Percentiles rank a stretch among this genome's conserved stretches.
These are phyloP conservation scores for Macrotus californicus DNA, from an alignment of 2,113 vertebrate genomes.

Conservation along the genomic window DNA sequence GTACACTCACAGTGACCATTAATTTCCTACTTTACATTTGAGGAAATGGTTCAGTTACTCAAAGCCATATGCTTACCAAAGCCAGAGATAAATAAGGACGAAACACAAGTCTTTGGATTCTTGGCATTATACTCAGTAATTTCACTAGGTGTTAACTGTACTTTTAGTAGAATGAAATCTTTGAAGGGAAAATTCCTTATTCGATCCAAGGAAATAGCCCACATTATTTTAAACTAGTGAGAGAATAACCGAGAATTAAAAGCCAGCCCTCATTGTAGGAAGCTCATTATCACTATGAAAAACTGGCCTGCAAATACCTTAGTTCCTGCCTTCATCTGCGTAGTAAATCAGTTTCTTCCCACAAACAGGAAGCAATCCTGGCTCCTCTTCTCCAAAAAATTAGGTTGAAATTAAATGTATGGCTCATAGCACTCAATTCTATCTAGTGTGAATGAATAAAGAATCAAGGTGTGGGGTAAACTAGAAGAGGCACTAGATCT, in stretches of 20 bases:
- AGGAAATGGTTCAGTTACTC: neutral
- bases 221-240: neutral
- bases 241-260: neutral
- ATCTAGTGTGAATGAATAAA: neutral
- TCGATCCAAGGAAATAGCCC: conserved; percentile 1
- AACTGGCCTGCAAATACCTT: neutral
- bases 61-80: neutral
- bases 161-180: neutral
- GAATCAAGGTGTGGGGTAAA: neutral
- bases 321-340: neutral
- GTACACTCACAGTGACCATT: neutral
- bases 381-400: neutral
- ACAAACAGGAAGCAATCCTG: neutral
- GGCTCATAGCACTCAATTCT: neutral
- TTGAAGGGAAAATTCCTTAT: neutral
- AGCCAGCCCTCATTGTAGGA: neutral
- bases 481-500: neutral
- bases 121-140: neutral
- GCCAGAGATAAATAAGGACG: neutral
- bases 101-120: neutral
- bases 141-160: neutral
- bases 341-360: neutral
- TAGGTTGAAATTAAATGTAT: neutral
- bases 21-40: neutral
- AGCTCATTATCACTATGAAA: neutral